These are phyloP conservation scores for Eueremaeus valkanovi DNA, from an alignment of 2,888 invertebrate species.

Conservation along the genomic window DNA sequence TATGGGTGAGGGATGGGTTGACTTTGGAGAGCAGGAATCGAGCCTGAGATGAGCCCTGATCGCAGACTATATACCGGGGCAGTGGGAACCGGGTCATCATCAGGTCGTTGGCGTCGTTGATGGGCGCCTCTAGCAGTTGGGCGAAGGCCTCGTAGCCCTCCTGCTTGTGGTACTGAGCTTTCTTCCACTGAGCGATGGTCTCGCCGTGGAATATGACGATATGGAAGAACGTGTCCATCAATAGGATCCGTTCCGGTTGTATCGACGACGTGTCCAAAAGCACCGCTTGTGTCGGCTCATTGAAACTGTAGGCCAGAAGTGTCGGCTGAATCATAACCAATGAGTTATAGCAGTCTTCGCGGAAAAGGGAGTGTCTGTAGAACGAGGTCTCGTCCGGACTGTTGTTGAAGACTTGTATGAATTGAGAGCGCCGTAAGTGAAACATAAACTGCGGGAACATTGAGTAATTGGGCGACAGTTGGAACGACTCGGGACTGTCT, in stretches of 20 bases:
- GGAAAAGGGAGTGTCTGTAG: conserved; percentile 95
- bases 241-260: conserved; percentile 89
- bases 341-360: conserved; percentile 94
- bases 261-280: conserved; percentile 95
- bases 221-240: conserved; percentile 99
- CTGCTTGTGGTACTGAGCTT: conserved; percentile 90
- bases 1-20: conserved; percentile 99
- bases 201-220: conserved; percentile 99
- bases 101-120: conserved; percentile 96
- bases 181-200: conserved; percentile 97
- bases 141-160: conserved; percentile 97
- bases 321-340: conserved; percentile 99
- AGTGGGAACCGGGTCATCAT: conserved; percentile 94
- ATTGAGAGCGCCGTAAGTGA: conserved; percentile 94
- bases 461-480: conserved; percentile 92
- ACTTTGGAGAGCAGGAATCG: conserved; percentile 97
- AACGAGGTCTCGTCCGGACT: conserved; percentile 99
- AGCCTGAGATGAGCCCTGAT: conserved; percentile 98
- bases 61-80: conserved; percentile 97
- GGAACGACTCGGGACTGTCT: conserved; percentile 94
- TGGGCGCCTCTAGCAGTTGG: conserved; percentile 88
- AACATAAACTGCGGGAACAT: conserved; percentile 99
- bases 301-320: conserved; percentile 96
- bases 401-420: conserved; percentile 99
- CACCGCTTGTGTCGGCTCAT: conserved; percentile 92